Base-by-base conservation (phyloP, 2,113 vertebrate genomes). In the Pelusios castaneus region DNA sequence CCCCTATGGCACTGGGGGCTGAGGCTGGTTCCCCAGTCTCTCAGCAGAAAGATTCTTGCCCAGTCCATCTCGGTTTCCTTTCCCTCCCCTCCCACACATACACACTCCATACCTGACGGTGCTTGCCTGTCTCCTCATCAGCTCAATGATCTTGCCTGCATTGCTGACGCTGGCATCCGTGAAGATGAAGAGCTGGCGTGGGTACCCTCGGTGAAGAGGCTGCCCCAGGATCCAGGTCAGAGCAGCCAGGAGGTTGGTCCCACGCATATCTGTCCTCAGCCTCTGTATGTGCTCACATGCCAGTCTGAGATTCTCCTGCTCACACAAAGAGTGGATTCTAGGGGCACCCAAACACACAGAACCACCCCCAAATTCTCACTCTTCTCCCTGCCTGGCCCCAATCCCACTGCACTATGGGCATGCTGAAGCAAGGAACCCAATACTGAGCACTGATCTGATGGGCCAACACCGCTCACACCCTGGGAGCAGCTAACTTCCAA, bases 131-230 rank as follows among this genome's bases (percentile, higher is more conserved):
- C 98, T 98, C 85, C 99, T 98, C 95, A 99, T 97, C 95, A 99
- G 95, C 97, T 99, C 99, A n/a, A 99, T 98, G 90, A 98, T 97
- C 94, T 97, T 98, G 82, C 98, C 98, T 1, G 98, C 95, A 6
- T 95, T 98, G 82, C 45, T 91, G 31, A 94, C 78, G 3, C 96
- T 97, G 2, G 97, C 97, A 1, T 98, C 96, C 0, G 98, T 99
- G 87, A 99, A 97, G 89, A 99, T 98, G 93, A 99, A 99, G 12
- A 99, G 97, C 98, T 99, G 99, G 3, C 99, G 98, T n/a, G 99
- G 99, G 94, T 98, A 98, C 41, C 98, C 98, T 0, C 98, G 98
- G 88, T 98, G 99, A 89, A 98, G 98, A 13, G 99, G 98, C 92
- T 99, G 99, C 31, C 98, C 98, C 97, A 99, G 97, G 0, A 98